Evolutionary conservation across 2,113 vertebrate genomes (phyloP).

Genomic region (Notothenia rossii): DNA sequence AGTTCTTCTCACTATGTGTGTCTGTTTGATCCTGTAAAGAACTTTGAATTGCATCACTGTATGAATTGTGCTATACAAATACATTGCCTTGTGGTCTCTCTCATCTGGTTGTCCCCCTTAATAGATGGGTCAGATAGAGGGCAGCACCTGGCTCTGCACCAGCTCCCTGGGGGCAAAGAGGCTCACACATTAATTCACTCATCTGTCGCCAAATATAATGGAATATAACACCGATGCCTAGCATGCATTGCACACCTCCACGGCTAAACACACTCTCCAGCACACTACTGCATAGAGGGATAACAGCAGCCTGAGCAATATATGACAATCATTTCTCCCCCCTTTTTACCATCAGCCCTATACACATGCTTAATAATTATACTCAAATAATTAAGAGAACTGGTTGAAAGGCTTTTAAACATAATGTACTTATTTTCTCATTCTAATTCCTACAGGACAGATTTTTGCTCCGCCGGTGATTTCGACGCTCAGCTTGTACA

Average conservation of each 20-base stretch:
- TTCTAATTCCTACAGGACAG: background rate
- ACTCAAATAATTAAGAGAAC: background rate
- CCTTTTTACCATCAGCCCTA: constrained; percentile 8
- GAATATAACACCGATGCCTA: constrained; percentile 1
- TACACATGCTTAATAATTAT: background rate
- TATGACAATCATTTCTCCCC: constrained; percentile 27
- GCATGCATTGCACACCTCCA: background rate
- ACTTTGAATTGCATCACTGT: too few species aligned
- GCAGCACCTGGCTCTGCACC: constrained; percentile 60
- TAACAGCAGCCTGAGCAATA: constrained; percentile 56
- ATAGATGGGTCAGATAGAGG: constrained; percentile 28
- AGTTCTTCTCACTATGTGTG: too few species aligned
- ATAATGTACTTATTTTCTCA: background rate
- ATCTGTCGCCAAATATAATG: constrained; percentile 38
- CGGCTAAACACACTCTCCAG: constrained; percentile 3
- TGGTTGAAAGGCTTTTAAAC: background rate
- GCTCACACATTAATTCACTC: constrained; percentile 42
- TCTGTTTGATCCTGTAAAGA: too few species aligned
- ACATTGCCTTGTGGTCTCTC: background rate
- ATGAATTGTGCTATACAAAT: too few species aligned
- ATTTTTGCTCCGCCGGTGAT: background rate
- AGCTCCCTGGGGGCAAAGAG: constrained; percentile 36
- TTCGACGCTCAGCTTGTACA: background rate
- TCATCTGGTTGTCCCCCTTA: constrained; percentile 5
- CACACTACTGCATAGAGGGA: constrained; percentile 25